Evolutionary conservation across 2,113 vertebrate species (phyloP).

Genomic region (Podarcis muralis): DNA sequence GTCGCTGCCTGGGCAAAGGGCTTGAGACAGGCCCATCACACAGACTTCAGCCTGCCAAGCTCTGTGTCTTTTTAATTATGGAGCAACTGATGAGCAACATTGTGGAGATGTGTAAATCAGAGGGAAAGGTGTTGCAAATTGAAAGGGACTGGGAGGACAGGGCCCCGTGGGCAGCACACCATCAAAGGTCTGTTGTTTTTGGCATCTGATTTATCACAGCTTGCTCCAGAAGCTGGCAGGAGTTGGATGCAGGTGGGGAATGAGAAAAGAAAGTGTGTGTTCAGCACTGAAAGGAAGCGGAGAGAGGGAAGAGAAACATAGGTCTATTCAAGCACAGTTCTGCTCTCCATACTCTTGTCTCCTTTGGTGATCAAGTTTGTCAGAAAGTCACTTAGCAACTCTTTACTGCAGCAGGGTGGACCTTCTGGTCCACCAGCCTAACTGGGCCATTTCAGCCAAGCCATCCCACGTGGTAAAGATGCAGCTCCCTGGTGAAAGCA

Average conservation of each 20-base stretch:
- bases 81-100: slow-evolving; percentile 76
- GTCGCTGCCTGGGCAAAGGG: slow-evolving; percentile 36
- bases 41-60: slow-evolving; percentile 66
- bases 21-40: slow-evolving; percentile 71
- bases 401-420: too few species aligned
- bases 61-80: slow-evolving; percentile 78
- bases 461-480: too few species aligned
- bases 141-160: slow-evolving; percentile 61
- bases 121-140: slow-evolving; percentile 60
- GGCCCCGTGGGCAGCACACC: slow-evolving; percentile 35
- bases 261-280: fast-evolving
- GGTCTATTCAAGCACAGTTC: background rate
- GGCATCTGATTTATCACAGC: slow-evolving; percentile 37
- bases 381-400: background rate
- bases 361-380: fast-evolving
- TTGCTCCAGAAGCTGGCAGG: slow-evolving; percentile 20
- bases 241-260: slow-evolving; percentile 23
- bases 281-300: background rate
- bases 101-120: slow-evolving; percentile 75
- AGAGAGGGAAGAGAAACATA: background rate
- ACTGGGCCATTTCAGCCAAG: too few species aligned
- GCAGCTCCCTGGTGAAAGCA: too few species aligned
- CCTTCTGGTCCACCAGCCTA: too few species aligned
- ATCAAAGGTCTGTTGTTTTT: slow-evolving; percentile 33
- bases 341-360: background rate